phyloP scores from a whole-genome alignment of 2,888 invertebrate species.

The Heliconius cydno region DNA sequence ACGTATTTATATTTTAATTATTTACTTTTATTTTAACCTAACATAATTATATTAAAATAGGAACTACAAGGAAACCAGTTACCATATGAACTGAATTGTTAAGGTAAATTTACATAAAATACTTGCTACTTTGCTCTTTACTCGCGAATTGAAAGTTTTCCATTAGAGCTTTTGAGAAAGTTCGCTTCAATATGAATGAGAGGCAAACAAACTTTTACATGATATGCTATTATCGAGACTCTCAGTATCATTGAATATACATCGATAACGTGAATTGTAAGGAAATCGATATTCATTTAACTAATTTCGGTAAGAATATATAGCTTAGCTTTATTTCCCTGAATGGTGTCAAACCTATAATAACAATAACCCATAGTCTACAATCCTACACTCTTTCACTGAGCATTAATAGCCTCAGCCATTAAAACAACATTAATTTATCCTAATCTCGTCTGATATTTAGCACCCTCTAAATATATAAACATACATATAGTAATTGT shows the following conservation, averaged over 20 bases:
- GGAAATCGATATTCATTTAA: no score
- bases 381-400: background rate
- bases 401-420: background rate
- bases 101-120: constrained; percentile 10
- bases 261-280: background rate
- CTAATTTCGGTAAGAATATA: no score
- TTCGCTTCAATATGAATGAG: background rate
- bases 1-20: no score
- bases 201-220: constrained; percentile 10
- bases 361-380: no score
- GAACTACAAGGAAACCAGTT: background rate
- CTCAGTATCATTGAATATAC: background rate
- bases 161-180: constrained; percentile 5
- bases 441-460: background rate
- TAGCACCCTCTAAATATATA: background rate
- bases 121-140: background rate
- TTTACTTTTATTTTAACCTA: background rate
- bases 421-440: background rate
- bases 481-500: background rate
- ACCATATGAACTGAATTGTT: background rate
- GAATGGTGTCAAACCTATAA: background rate
- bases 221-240: background rate
- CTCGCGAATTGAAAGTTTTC: background rate
- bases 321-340: no score
- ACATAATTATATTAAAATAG: background rate